These are phyloP conservation scores for Xestoiulus laeticollis DNA, from an alignment of 2,888 invertebrate genomes.

Conservation along the genomic window DNA sequence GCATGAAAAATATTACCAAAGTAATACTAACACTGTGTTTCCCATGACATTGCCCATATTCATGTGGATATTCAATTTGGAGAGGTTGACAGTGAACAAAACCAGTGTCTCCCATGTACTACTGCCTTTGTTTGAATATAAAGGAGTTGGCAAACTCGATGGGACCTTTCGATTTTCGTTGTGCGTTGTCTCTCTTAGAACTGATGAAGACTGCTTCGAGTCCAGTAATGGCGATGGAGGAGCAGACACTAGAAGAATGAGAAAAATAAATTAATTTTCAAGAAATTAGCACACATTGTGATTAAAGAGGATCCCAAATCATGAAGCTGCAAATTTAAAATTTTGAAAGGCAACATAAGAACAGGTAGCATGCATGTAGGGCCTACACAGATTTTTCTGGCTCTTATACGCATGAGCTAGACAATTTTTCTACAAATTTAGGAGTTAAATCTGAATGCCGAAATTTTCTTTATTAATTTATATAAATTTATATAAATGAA, in stretches of 20 bases:
- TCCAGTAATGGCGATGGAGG: slow-evolving; percentile 47
- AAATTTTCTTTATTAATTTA: too few species aligned
- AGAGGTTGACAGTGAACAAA: slow-evolving; percentile 94
- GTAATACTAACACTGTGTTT: slow-evolving; percentile 80
- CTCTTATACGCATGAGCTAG: too few species aligned
- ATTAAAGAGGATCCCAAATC: not conserved
- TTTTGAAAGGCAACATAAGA: too few species aligned
- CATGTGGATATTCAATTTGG: slow-evolving; percentile 95
- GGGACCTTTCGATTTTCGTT: not conserved
- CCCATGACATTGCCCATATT: slow-evolving; percentile 99
- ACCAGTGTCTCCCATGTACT: slow-evolving; percentile 95
- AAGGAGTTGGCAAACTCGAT: slow-evolving; percentile 36
- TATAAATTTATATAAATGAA: too few species aligned
- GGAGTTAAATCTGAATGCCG: too few species aligned
- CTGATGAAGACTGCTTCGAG: slow-evolving; percentile 12
- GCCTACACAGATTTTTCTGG: too few species aligned
- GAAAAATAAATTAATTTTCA: not conserved
- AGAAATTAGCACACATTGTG: not conserved
- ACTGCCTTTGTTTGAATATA: slow-evolving; percentile 43
- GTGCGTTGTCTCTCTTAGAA: not conserved
- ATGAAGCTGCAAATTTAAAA: not conserved
- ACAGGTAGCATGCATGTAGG: too few species aligned
- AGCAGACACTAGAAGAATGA: slow-evolving; percentile 43
- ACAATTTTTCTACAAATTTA: too few species aligned
- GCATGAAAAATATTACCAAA: too few species aligned